These are phyloP conservation scores for Albula goreensis DNA, from an alignment of 2,113 vertebrate species.

Conservation along the genomic window DNA sequence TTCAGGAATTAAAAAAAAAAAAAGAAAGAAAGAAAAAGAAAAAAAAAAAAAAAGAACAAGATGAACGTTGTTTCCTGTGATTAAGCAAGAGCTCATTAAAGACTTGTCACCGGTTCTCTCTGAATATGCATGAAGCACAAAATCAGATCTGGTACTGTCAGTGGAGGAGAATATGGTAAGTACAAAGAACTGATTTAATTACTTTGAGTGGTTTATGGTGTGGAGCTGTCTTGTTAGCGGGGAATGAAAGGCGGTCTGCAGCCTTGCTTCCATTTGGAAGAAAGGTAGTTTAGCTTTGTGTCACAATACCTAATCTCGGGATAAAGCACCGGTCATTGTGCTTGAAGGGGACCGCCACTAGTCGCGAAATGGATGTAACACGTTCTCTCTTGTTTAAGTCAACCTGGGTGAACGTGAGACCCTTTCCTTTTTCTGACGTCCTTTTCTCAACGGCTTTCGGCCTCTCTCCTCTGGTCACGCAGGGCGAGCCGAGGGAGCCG, in stretches of 20 bases:
- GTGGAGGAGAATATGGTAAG: constrained; percentile 84
- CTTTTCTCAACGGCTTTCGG: constrained; percentile 22
- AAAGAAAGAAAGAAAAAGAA: constrained; percentile 58
- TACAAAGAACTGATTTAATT: constrained; percentile 99
- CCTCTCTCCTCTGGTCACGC: constrained; percentile 25
- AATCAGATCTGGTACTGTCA: constrained; percentile 89
- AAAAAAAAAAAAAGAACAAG: constrained; percentile 81
- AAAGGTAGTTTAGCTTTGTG: constrained; percentile 82
- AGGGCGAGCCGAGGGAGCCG: neutral
- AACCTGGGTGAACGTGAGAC: constrained; percentile 72
- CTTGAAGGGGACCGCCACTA: constrained; percentile 71
- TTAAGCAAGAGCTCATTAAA: constrained; percentile 99
- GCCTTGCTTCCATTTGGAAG: constrained; percentile 73
- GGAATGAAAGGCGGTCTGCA: constrained; percentile 80
- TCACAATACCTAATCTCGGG: constrained; percentile 80
- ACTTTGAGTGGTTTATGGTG: constrained; percentile 88
- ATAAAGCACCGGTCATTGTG: constrained; percentile 79
- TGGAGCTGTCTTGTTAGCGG: constrained; percentile 85
- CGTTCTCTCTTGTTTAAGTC: constrained; percentile 77
- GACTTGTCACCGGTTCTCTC: constrained; percentile 86
- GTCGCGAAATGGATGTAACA: constrained; percentile 71
- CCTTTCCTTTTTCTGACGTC: constrained; percentile 30
- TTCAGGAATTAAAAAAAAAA: constrained; percentile 61
- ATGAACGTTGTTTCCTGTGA: constrained; percentile 97
- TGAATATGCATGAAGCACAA: constrained; percentile 98